Evolutionary conservation across 1,140 invertebrate genomes (phyloP), one percentile per base, ranked within the genome.

Genomic region (Mactra quadrangularis): DNA sequence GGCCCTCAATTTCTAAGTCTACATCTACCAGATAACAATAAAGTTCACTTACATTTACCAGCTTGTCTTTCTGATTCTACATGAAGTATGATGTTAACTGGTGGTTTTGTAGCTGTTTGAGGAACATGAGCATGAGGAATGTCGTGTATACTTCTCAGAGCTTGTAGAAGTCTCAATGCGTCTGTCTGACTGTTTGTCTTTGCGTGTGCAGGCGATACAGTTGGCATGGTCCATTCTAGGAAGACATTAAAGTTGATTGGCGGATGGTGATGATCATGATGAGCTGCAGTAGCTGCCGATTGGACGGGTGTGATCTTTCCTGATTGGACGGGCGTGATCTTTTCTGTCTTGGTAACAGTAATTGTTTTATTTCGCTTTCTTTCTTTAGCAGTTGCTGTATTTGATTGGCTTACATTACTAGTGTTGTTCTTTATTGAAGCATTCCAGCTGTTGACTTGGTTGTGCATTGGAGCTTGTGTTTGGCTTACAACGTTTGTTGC

Each of bases 221-320:
- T 57, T 27, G 55, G 55, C 33, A 22, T 45, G 1, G 15, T 11
- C 29, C 35, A 22, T 13, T 45, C 64, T 29, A 68, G 33, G 19
- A 29, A 68, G 0, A 68, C 25, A 45, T 68, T 68, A 19, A 68
- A 50, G 27, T 68, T 68, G 6, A 68, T 68, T 22, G 64, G 64
- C 4, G 41, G 38, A 68, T 50, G 64, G 3, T 38, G 38, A 64
- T 64, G 60, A 31, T 38, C 27, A 29, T 11, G 19, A 45, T 41
- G 17, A 17, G 35, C 6, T 45, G 60, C 60, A 45, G 41, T 64
- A 19, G n/a, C n/a, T n/a, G n/a, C n/a, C n/a, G n/a, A n/a, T n/a
- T n/a, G n/a, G n/a, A n/a, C n/a, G n/a, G n/a, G n/a, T n/a, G n/a
- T n/a, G n/a, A n/a, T n/a, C n/a, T n/a, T n/a, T n/a, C n/a, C n/a